A percentile compares a stretch with the other conserved stretches of the same genome.
These are phyloP conservation scores for Ageneiosus marmoratus DNA, from an alignment of 2,113 vertebrate species.

Conservation along the genomic window DNA sequence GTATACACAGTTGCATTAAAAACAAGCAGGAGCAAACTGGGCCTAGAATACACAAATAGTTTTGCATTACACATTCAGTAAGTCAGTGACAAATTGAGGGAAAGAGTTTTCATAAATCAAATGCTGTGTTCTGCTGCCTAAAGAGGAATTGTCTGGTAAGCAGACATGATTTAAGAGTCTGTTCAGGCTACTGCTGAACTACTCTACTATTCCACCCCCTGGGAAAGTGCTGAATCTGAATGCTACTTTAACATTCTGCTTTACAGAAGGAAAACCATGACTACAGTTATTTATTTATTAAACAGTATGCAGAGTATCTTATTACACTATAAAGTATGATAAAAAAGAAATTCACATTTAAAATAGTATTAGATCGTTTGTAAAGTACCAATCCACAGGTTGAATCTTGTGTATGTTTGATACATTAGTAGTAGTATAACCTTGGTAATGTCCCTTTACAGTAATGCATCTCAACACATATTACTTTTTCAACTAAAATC, in stretches of 20 bases:
- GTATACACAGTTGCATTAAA: slow-evolving; percentile 53
- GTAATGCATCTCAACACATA: neutral
- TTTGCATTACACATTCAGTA: slow-evolving; percentile 72
- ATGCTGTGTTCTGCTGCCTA: slow-evolving; percentile 57
- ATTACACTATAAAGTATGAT: neutral
- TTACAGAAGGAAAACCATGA: slow-evolving; percentile 16
- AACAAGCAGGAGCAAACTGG: slow-evolving; percentile 10
- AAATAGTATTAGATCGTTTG: neutral
- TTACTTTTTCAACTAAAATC: slow-evolving; percentile 12
- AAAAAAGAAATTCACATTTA: neutral
- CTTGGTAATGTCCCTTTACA: slow-evolving; percentile 30
- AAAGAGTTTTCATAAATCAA: slow-evolving; percentile 74
- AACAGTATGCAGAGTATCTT: neutral
- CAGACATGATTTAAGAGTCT: slow-evolving; percentile 70
- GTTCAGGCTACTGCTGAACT: slow-evolving; percentile 54
- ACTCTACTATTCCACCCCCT: slow-evolving; percentile 39
- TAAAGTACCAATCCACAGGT: neutral
- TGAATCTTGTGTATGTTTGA: neutral
- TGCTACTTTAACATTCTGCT: slow-evolving; percentile 37
- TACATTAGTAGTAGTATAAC: neutral
- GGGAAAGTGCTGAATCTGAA: slow-evolving; percentile 44
- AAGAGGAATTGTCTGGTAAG: slow-evolving; percentile 65
- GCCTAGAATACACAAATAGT: slow-evolving; percentile 63
- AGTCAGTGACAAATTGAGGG: slow-evolving; percentile 72
- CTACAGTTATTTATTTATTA: neutral